Evolutionary conservation across 2,113 vertebrate species (phyloP).

Genomic region (Agapornis roseicollis): DNA sequence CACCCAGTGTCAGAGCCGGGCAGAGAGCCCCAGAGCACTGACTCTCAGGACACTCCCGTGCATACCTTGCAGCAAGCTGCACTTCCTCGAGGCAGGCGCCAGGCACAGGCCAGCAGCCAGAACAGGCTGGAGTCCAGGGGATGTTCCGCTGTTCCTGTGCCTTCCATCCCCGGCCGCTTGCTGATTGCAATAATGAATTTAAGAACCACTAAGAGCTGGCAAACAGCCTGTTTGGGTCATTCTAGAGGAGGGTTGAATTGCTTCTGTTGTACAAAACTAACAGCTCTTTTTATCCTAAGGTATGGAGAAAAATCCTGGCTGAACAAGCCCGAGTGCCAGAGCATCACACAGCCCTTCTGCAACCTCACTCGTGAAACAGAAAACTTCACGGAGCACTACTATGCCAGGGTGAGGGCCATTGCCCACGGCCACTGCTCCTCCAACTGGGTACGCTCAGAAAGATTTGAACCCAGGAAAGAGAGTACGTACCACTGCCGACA

Average conservation of each 20-base stretch:
- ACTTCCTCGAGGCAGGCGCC: background rate
- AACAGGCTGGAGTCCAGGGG: background rate
- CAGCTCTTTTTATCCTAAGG: constrained; percentile 21
- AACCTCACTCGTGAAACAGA: constrained; percentile 70
- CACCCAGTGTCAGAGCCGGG: background rate
- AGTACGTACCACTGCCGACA: constrained; percentile 54
- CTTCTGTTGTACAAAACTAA: background rate
- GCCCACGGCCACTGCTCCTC: background rate
- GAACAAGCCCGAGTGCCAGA: constrained; percentile 69
- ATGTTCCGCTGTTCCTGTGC: background rate
- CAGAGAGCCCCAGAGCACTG: background rate
- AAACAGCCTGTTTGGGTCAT: background rate
- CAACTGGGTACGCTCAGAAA: constrained; percentile 28
- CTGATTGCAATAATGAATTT: background rate
- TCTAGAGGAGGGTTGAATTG: background rate
- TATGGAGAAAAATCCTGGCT: constrained; percentile 73
- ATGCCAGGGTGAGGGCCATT: constrained; percentile 54
- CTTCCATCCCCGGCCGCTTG: background rate
- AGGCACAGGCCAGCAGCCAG: background rate
- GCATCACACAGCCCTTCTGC: constrained; percentile 63
- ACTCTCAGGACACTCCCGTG: background rate
- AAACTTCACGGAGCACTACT: constrained; percentile 52
- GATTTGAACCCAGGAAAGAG: constrained; percentile 63
- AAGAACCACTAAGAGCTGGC: background rate
- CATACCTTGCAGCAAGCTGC: background rate